Base-by-base conservation (phyloP, 2,113 vertebrate genomes). In the Lepus timidus region DNA sequence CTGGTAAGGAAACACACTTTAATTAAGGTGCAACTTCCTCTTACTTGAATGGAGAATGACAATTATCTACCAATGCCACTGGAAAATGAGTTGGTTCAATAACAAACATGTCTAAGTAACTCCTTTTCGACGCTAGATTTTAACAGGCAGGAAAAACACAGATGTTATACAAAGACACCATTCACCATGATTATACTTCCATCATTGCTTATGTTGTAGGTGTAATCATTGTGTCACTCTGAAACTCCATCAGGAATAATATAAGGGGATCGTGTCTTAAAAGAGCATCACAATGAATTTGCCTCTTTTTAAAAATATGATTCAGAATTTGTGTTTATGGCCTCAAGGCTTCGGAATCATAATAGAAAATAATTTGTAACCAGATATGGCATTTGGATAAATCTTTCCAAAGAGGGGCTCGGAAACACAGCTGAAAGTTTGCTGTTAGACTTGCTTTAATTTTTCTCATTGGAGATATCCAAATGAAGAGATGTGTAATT, bases 1-100 rank as follows among this genome's bases (percentile, higher is more conserved):
- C n/a, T 88, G 16, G 49, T 94, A 91, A 94, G 65, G 85, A 91
- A 88, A 62, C 86, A 20, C 29, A 76, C 79, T 95, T 97, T 96
- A 94, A 96, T 96, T 95, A 88, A 81, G 7, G 49, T 88, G 90
- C 51, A 64, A 1, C 52, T 90, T 95, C 39, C 89, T 96, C n/a
- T 86, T 82, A 68, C 12, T 44, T 44, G 10, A 88, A 71, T 96
- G 25, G n/a, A 85, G 93, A 88, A 87, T 95, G 81, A 16, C 71
- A 89, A 88, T 85, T 95, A 61, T 29, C 80, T 84, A n/a, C 68
- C 91, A 84, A 85, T 78, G 62, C 3, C 90, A 31, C 94, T 93
- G 90, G 73, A 31, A 93, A 91, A 95, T 78, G 70, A 95, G 75
- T 88, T 87, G 73, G 31, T 91, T 86, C 88, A 86, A 83, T 87